Evolutionary conservation across 2,797 vertebrate genomes (phyloP).

Genomic region (Delichon dasypus): DNA sequence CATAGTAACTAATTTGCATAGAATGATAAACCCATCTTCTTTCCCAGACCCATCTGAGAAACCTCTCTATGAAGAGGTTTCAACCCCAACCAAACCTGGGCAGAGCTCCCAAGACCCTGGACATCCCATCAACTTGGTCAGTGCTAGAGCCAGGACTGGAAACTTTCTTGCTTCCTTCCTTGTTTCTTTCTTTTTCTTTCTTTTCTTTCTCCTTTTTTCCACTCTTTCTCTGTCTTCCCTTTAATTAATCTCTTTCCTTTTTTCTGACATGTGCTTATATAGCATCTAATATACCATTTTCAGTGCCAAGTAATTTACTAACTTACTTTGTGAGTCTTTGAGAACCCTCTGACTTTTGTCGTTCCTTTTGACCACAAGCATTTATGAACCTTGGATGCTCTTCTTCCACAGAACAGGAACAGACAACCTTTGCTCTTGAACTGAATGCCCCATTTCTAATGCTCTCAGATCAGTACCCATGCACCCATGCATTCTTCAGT

Average conservation of each 20-base stretch:
- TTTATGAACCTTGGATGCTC: neutral
- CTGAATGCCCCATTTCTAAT: neutral
- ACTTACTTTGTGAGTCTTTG: neutral
- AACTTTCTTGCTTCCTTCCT: neutral
- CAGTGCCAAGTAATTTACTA: neutral
- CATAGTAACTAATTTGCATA: neutral
- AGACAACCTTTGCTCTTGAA: neutral
- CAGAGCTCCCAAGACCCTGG: neutral
- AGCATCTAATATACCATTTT: neutral
- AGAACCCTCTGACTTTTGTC: neutral
- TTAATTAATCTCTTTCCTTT: neutral
- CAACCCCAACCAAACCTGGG: neutral
- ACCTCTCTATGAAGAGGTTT: neutral
- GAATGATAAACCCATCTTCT: neutral
- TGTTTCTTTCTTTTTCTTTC: too few relatives aligned
- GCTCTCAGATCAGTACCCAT: neutral
- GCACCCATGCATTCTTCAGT: neutral
- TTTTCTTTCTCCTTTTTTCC: too few relatives aligned
- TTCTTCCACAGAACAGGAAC: fast-evolving
- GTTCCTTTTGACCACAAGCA: fast-evolving
- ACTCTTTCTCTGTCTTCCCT: neutral
- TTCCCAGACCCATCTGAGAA: neutral
- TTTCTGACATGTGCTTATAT: neutral
- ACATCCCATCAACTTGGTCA: neutral
- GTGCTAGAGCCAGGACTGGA: neutral